Evolutionary conservation across 2,797 vertebrate genomes (phyloP).

Genomic region (Acrossocheilus wenchowensis): DNA sequence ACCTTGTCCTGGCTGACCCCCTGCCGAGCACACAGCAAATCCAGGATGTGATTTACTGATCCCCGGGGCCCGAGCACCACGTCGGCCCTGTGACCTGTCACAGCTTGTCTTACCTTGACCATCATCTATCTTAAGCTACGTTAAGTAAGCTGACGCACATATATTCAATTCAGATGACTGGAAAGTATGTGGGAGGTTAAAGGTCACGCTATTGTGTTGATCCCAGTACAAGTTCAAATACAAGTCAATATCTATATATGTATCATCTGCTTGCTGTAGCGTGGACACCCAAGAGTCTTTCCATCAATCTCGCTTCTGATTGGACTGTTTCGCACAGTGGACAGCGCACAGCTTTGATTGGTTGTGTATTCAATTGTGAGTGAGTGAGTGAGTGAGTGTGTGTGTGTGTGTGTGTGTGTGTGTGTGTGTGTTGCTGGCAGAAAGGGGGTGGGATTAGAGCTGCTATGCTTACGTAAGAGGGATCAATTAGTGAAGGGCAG

Average conservation of each 20-base stretch:
- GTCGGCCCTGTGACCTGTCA: neutral
- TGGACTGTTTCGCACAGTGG: conserved; percentile 3
- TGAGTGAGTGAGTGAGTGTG: neutral
- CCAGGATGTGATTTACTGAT: conserved; percentile 44
- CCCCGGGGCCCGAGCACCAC: neutral
- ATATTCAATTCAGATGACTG: neutral
- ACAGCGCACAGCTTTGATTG: conserved; percentile 17
- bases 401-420: neutral
- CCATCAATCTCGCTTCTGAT: conserved; percentile 6
- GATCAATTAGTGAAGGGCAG: conserved; percentile 64
- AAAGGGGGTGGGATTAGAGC: conserved; percentile 38
- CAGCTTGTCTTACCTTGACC: neutral
- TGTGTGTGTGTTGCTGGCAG: neutral
- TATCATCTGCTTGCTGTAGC: neutral
- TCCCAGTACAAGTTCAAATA: neutral
- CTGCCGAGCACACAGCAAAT: conserved; percentile 5
- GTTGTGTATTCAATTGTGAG: neutral
- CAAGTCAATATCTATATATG: conserved; percentile 5
- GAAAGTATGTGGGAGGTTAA: neutral
- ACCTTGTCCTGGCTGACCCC: conserved; percentile 43
- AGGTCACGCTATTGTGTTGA: neutral
- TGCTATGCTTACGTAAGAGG: conserved; percentile 56
- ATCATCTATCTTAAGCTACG: conserved; percentile 12
- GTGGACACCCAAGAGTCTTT: neutral
- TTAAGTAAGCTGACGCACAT: neutral